Conservation (phyloP, 1,140 invertebrate genomes). For the Amphibalanus amphitrite region DNA sequence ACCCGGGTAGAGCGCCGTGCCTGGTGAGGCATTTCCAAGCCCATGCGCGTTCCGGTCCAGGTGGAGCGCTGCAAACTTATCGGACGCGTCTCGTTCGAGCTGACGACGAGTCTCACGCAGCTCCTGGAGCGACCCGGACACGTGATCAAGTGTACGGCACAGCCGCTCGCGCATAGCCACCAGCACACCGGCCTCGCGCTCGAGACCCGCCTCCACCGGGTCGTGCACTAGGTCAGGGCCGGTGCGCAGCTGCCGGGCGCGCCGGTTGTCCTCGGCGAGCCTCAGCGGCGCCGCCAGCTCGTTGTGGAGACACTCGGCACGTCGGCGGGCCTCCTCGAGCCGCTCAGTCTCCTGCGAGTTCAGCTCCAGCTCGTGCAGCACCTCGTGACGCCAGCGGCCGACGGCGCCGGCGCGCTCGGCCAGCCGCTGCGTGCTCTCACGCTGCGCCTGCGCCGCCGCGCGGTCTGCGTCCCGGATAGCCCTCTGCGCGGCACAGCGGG, state of each 20-base stretch:
- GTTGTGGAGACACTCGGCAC: not conserved
- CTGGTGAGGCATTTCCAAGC: conserved; percentile 63
- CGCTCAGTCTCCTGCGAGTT: conserved; percentile 62
- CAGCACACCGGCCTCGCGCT: not conserved
- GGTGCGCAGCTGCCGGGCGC: not conserved
- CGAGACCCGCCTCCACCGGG: not conserved
- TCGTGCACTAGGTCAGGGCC: not conserved
- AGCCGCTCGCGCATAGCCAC: not conserved
- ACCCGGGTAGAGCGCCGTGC: conserved; percentile 74
- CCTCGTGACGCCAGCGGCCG: conserved; percentile 84
- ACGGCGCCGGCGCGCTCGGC: conserved; percentile 81
- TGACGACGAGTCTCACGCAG: conserved; percentile 41
- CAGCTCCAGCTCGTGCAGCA: conserved; percentile 64
- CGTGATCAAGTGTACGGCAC: not conserved
- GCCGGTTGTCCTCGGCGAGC: not conserved
- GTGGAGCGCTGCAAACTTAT: conserved; percentile 70
- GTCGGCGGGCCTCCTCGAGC: conserved; percentile 41
- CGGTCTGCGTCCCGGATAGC: conserved; percentile 51
- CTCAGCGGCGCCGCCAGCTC: not conserved
- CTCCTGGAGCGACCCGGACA: not conserved
- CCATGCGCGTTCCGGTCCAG: conserved; percentile 76
- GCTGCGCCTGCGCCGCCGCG: conserved; percentile 43
- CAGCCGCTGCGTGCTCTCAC: conserved; percentile 55
- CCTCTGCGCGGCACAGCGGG: not conserved
- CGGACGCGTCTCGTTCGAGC: conserved; percentile 61